These are phyloP conservation scores for Nothura maculosa DNA, from an alignment of 2,797 vertebrate species.

Conservation along the genomic window DNA sequence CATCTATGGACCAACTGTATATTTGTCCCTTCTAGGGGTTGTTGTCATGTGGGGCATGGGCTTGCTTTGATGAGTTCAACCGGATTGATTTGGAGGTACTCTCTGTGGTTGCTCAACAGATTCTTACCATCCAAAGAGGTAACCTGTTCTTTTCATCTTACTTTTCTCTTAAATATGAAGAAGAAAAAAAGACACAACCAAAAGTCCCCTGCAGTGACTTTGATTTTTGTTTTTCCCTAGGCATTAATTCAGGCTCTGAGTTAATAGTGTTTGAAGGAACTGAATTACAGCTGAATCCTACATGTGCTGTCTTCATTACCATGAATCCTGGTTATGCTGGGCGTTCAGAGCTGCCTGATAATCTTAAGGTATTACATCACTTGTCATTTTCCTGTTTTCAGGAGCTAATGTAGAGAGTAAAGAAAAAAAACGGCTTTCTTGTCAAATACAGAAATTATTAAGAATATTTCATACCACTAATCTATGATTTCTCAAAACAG, in stretches of 20 bases:
- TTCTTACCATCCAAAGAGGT: conserved; percentile 96
- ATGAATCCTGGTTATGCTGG: conserved; percentile 97
- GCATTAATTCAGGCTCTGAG: conserved; percentile 86
- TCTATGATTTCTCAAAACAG: background rate
- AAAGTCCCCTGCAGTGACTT: background rate
- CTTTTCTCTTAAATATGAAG: background rate
- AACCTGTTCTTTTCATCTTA: conserved; percentile 1
- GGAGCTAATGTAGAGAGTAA: background rate
- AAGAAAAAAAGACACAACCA: background rate
- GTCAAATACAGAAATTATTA: background rate
- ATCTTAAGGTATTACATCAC: conserved; percentile 87
- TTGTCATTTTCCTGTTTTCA: background rate
- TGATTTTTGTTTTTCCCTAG: conserved; percentile 69
- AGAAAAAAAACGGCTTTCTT: background rate
- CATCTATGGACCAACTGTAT: background rate
- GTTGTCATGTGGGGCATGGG: conserved; percentile 93
- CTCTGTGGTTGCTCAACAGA: conserved; percentile 95
- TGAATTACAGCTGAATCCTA: conserved; percentile 90
- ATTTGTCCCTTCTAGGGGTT: conserved; percentile 82
- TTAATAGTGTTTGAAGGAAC: conserved; percentile 91
- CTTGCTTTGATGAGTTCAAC: conserved; percentile 97
- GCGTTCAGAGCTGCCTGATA: conserved; percentile 92
- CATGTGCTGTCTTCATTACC: conserved; percentile 93
- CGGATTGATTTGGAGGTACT: conserved; percentile 95
- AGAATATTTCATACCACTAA: background rate